These are phyloP conservation scores for Chloroclysta siterata DNA, from an alignment of 2,888 invertebrate species.

Conservation along the genomic window DNA sequence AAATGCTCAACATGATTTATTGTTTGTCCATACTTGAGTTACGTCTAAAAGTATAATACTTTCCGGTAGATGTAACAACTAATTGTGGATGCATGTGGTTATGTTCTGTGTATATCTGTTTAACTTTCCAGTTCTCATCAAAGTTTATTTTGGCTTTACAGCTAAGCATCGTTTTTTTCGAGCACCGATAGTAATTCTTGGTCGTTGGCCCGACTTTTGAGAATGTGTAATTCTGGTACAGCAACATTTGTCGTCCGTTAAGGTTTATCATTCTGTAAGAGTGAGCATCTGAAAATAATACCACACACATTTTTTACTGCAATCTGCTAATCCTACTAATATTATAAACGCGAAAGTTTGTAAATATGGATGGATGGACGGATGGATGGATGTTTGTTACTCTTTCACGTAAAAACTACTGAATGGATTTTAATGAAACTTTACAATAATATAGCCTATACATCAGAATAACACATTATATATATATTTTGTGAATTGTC, in stretches of 20 bases:
- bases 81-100: background rate
- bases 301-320: too few species aligned
- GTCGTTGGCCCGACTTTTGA: background rate
- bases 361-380: too few species aligned
- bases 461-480: too few species aligned
- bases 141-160: constrained; percentile 1
- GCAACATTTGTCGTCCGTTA: background rate
- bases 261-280: background rate
- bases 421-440: too few species aligned
- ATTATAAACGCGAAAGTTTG: too few species aligned
- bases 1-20: too few species aligned
- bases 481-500: too few species aligned
- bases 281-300: background rate
- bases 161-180: background rate
- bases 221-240: background rate
- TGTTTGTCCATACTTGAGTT: too few species aligned
- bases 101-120: background rate
- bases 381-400: too few species aligned
- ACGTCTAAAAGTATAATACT: background rate
- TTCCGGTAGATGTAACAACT: background rate
- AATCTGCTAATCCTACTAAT: too few species aligned
- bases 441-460: too few species aligned
- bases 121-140: background rate
- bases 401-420: too few species aligned
- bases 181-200: background rate